A percentile compares a stretch with the other conserved stretches of the same genome.
Evolutionary conservation across 2,888 invertebrate genomes (phyloP).

Genomic region (Caprella mutica): DNA sequence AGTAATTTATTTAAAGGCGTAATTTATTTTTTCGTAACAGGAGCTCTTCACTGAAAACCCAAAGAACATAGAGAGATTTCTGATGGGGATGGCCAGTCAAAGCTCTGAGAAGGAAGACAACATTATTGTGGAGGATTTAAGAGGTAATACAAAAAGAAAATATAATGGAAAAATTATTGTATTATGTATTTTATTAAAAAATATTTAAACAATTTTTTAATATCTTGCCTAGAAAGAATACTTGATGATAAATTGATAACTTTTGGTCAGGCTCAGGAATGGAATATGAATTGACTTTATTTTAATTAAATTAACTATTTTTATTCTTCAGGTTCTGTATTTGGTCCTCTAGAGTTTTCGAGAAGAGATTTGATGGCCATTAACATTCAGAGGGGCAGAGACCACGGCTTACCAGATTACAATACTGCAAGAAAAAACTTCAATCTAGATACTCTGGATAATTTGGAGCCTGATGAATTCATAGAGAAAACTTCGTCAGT

Average conservation of each 20-base stretch:
- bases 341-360: slow-evolving; percentile 50
- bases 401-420: slow-evolving; percentile 52
- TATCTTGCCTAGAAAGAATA: too few relatives aligned
- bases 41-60: slow-evolving; percentile 16
- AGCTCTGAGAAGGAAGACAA: slow-evolving; percentile 48
- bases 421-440: slow-evolving; percentile 48
- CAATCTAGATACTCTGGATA: slow-evolving; percentile 41
- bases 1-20: background rate
- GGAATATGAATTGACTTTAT: too few relatives aligned
- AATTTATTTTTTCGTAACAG: slow-evolving; percentile 8
- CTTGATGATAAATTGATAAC: too few relatives aligned
- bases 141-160: slow-evolving; percentile 40
- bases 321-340: slow-evolving; percentile 41
- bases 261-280: too few relatives aligned
- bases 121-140: slow-evolving; percentile 49
- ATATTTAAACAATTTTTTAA: too few relatives aligned
- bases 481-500: too few relatives aligned
- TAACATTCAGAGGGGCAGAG: slow-evolving; percentile 49
- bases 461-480: slow-evolving; percentile 32
- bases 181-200: too few relatives aligned
- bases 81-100: slow-evolving; percentile 49
- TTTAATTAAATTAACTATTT: background rate
- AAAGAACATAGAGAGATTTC: slow-evolving; percentile 45
- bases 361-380: slow-evolving; percentile 50
- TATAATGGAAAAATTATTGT: background rate